Base-by-base conservation (phyloP, 2,113 vertebrate genomes). In the Lepus europaeus region DNA sequence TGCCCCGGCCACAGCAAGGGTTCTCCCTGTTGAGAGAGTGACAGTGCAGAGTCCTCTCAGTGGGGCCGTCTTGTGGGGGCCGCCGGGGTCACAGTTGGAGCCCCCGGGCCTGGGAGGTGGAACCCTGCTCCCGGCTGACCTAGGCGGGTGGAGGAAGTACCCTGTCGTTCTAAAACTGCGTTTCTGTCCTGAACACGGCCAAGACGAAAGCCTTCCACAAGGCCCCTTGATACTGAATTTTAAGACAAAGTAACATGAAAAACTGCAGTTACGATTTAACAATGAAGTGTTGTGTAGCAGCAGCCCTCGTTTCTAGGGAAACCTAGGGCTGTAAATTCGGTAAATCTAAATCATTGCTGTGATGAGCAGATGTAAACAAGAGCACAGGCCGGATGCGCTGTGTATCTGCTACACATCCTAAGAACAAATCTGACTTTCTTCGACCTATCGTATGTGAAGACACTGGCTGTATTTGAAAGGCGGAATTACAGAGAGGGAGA, bases 111-210 rank as follows among this genome's bases (percentile, higher is more conserved):
- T 25, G 13, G 53, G 49, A 90, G 17, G 63, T 27, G 73, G 76
- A 91, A 78, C 89, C 81, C 29, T 68, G 9, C 68, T 53, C 16
- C 45, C 7, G 45, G 45, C 45, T 45, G 45, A 45, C 45, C 45
- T 45, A 7, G 39, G 45, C 7, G 45, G 6, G 45, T 45, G 45
- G 6, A 45, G 45, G 45, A 45, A 45, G 45, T 45, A 45, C 45
- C 45, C 45, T 45, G 45, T 45, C 45, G 45, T 45, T 45, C 83
- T 83, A 84, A 72, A n/a, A 33, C 56, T 19, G n/a, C 51, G 39
- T 81, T 69, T 92, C 25, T 92, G 93, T 81, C 81, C 72, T 12
- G 90, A 74, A 95, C 16, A 73, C 63, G 49, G 49, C 49, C 74
- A 51, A 80, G 39, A 87, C 12, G 33, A 29, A 23, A 33, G 25